Evolutionary conservation across 2,888 invertebrate species (phyloP), one percentile per base, ranked within the genome.

Genomic region (Plebejus melissa): DNA sequence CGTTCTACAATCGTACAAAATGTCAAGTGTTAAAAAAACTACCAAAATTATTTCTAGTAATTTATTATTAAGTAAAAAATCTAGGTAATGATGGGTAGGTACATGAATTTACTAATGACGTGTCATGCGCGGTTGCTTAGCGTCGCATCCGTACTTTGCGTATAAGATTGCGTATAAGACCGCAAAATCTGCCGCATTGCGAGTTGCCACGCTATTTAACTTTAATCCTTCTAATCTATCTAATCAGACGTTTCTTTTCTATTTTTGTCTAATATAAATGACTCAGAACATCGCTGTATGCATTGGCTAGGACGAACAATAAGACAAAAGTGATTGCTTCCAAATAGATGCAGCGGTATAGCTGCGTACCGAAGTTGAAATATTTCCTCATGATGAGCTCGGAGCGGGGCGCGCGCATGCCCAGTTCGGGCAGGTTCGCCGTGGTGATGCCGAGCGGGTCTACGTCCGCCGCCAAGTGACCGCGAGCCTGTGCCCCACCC

Each of bases 391-490:
- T 93, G 91, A 94, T 93, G 89, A 93, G 92, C 90, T 94, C 94
- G 88, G 93, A 93, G 89, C 86, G 80, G 75, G 89, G 91, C 79
- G 91, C 93, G 82, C 93, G 91, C 91, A 91, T 88, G 88, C 93
- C 93, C 87, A 93, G 87, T 81, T 85, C 85, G 84, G 93, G 93
- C 91, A 95, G 94, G 88, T 95, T 95, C 86, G 95, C 95, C 93
- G 96, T 96, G 92, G 95, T 96, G 94, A 99, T 98, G 94, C 97
- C 97, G 89, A 99, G 95, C 82, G 99, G 98, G 94, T 99, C 98
- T 95, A 98, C 94, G 88, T 97, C 97, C 82, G 98, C 97, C 85
- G 97, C 97, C 94, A 98, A 96, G 95, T 98, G 98, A 87, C 98
- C 98, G 92, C 98, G 96, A 90, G 97, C 96, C 98, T 98, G 95